phyloP scores from a whole-genome alignment of 2,113 vertebrate genomes.

The Mirounga angustirostris region DNA sequence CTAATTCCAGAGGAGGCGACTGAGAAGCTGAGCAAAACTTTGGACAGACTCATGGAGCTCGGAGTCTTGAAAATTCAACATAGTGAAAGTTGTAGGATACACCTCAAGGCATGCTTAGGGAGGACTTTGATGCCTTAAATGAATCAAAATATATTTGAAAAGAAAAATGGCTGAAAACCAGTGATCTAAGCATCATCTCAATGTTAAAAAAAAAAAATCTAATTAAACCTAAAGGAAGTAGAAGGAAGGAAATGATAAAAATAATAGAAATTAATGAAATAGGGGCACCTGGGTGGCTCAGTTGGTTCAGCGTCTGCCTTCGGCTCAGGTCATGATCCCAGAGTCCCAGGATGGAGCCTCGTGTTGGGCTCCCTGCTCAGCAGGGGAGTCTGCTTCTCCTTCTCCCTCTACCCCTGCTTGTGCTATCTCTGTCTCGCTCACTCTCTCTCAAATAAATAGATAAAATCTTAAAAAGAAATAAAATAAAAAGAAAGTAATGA shows the following conservation, averaged over 20 bases:
- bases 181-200: background rate
- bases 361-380: background rate
- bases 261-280: conserved; percentile 7
- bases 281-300: background rate
- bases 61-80: background rate
- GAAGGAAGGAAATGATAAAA: conserved; percentile 16
- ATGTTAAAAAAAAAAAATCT: background rate
- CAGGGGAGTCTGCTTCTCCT: background rate
- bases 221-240: conserved; percentile 24
- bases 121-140: background rate
- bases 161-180: background rate
- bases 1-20: background rate
- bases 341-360: background rate
- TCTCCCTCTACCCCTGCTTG: background rate
- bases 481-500: conserved; percentile 7
- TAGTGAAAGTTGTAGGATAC: background rate
- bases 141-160: background rate
- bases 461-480: background rate
- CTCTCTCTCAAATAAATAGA: background rate
- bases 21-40: background rate
- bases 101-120: background rate
- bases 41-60: background rate
- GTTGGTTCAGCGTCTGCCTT: background rate
- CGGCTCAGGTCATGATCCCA: background rate
- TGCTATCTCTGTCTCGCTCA: background rate